These are phyloP conservation scores for Dermatemys mawii DNA, from an alignment of 2,113 vertebrate genomes.

Conservation along the genomic window DNA sequence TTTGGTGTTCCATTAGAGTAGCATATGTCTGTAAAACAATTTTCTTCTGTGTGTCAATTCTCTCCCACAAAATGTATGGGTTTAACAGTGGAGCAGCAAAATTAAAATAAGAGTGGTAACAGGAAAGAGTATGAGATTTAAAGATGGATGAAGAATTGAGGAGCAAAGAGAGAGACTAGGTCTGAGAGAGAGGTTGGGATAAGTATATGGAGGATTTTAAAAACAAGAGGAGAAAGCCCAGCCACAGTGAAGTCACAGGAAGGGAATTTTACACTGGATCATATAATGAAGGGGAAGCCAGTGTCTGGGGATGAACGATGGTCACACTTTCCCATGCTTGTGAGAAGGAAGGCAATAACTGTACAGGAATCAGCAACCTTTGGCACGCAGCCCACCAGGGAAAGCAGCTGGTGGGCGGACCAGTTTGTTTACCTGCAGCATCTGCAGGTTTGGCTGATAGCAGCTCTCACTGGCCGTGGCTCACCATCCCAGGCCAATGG, in stretches of 20 bases:
- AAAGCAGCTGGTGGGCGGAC: too few species aligned
- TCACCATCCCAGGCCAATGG: too few species aligned
- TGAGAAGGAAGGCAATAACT: background rate
- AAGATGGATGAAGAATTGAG: constrained; percentile 62
- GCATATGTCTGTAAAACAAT: background rate
- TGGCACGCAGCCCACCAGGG: too few species aligned
- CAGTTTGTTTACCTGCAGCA: too few species aligned
- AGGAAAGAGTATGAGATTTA: constrained; percentile 34
- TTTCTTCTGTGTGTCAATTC: background rate
- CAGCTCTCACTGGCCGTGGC: too few species aligned
- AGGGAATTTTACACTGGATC: background rate
- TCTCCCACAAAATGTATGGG: constrained; percentile 48
- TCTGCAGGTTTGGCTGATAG: too few species aligned
- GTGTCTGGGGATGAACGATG: background rate
- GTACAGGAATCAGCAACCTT: too few species aligned
- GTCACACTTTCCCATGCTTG: constrained; percentile 29
- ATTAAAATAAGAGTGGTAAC: constrained; percentile 37
- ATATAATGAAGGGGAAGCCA: constrained; percentile 28
- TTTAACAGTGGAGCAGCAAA: constrained; percentile 31
- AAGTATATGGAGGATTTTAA: background rate
- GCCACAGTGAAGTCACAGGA: background rate
- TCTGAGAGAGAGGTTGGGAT: background rate
- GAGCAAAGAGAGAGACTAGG: constrained; percentile 46
- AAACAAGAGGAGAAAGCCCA: background rate
- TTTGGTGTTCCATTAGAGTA: background rate